These are phyloP conservation scores for Colletes gigas DNA, from an alignment of 1,140 invertebrate genomes.

Conservation along the genomic window DNA sequence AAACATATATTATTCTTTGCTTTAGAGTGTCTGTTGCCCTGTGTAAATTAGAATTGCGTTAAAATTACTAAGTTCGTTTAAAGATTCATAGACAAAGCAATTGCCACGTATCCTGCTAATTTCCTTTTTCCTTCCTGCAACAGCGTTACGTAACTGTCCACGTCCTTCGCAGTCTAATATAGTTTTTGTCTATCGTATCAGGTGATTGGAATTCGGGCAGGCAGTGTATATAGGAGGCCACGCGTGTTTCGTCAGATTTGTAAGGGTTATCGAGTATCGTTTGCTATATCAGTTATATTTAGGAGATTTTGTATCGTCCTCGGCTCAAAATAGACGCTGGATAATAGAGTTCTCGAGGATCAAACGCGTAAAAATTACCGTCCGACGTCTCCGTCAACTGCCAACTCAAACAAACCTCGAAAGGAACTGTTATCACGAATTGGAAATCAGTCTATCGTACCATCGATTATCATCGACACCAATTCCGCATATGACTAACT, in stretches of 20 bases:
- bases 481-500: not conserved
- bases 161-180: not conserved
- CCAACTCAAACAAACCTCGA: too few relatives aligned
- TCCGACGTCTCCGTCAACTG: too few relatives aligned
- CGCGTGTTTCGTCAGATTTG: not conserved
- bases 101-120: not conserved
- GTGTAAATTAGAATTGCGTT: too few relatives aligned
- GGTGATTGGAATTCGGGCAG: not conserved
- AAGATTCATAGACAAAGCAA: not conserved
- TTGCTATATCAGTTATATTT: slow-evolving; percentile 1
- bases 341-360: too few relatives aligned
- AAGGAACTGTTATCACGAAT: too few relatives aligned
- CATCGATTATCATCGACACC: not conserved
- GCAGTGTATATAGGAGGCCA: not conserved
- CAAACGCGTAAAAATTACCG: not conserved
- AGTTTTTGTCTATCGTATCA: not conserved
- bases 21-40: too few relatives aligned
- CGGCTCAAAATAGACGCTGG: not conserved
- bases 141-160: not conserved
- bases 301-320: not conserved
- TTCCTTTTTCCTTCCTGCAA: too few relatives aligned
- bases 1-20: too few relatives aligned
- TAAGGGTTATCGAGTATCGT: not conserved
- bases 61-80: not conserved
- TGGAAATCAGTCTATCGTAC: too few relatives aligned